These are phyloP conservation scores for Mystacides longicornis DNA, from an alignment of 2,888 invertebrate species.

Conservation along the genomic window DNA sequence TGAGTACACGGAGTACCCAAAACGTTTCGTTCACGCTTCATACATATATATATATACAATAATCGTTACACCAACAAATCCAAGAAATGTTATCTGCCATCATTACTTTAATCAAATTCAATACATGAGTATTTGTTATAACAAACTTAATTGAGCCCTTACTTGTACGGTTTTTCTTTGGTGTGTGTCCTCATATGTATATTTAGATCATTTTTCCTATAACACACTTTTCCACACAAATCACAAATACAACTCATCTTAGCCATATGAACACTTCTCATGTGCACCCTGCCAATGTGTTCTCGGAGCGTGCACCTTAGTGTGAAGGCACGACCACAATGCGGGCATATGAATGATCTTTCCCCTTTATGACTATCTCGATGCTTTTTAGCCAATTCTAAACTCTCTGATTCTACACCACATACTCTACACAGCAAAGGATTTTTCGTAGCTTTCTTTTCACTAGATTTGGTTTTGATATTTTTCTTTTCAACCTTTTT, in stretches of 20 bases:
- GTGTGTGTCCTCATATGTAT: slow-evolving; percentile 40
- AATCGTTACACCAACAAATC: too few relatives aligned
- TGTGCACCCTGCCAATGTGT: slow-evolving; percentile 13
- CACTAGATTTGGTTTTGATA: neutral
- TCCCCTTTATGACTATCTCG: slow-evolving; percentile 16
- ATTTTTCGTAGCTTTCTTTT: neutral
- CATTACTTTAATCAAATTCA: neutral
- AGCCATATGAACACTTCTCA: neutral
- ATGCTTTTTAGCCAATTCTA: slow-evolving; percentile 15
- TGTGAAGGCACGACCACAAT: slow-evolving; percentile 11
- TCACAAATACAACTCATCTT: slow-evolving; percentile 32
- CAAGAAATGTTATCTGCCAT: neutral
- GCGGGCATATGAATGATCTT: slow-evolving; percentile 12
- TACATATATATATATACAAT: too few relatives aligned
- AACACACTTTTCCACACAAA: slow-evolving; percentile 39
- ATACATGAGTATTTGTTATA: neutral
- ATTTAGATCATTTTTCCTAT: slow-evolving; percentile 34
- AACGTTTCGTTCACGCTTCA: too few relatives aligned
- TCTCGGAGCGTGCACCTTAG: slow-evolving; percentile 12
- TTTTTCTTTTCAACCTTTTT: neutral
- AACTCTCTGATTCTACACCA: slow-evolving; percentile 1
- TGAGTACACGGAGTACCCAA: too few relatives aligned
- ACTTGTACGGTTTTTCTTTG: slow-evolving; percentile 38
- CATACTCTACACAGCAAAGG: neutral
- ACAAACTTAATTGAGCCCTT: neutral